These are phyloP conservation scores for Salvelinus fontinalis DNA, from an alignment of 2,113 vertebrate genomes.

Conservation along the genomic window DNA sequence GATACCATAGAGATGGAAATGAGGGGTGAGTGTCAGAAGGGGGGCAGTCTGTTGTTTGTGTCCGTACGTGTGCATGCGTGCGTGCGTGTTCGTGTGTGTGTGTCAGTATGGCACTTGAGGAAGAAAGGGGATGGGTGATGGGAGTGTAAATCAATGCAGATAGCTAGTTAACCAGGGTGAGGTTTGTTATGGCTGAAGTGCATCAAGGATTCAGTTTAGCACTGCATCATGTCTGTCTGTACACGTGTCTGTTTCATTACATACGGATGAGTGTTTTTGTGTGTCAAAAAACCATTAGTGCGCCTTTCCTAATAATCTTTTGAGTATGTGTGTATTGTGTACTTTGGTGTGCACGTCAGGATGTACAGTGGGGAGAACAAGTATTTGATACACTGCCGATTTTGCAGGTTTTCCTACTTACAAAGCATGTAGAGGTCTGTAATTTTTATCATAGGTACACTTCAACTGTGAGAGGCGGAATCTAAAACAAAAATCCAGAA, in stretches of 20 bases:
- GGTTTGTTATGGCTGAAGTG: constrained; percentile 29
- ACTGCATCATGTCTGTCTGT: not conserved
- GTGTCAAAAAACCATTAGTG: not conserved
- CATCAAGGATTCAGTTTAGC: constrained; percentile 6
- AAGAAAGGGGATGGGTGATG: constrained; percentile 8
- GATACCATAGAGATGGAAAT: constrained; percentile 67
- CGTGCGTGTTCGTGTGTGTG: constrained; percentile 6
- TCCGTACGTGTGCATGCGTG: constrained; percentile 20
- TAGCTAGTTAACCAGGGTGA: constrained; percentile 34
- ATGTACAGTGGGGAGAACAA: too few relatives aligned
- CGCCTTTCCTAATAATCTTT: not conserved
- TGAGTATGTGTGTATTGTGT: not conserved
- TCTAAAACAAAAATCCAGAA: too few relatives aligned
- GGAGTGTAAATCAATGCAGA: constrained; percentile 39
- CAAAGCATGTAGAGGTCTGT: too few relatives aligned
- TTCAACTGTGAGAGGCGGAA: too few relatives aligned
- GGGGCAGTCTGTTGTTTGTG: constrained; percentile 34
- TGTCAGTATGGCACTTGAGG: not conserved
- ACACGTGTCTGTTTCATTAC: not conserved
- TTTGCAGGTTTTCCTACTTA: too few relatives aligned
- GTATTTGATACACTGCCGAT: too few relatives aligned
- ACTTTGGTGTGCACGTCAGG: not conserved
- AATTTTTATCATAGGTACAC: too few relatives aligned
- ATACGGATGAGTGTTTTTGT: not conserved
- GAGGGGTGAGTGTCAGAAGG: constrained; percentile 51